Conservation (phyloP, 1,140 invertebrate genomes). For the Ceratina japonica region DNA sequence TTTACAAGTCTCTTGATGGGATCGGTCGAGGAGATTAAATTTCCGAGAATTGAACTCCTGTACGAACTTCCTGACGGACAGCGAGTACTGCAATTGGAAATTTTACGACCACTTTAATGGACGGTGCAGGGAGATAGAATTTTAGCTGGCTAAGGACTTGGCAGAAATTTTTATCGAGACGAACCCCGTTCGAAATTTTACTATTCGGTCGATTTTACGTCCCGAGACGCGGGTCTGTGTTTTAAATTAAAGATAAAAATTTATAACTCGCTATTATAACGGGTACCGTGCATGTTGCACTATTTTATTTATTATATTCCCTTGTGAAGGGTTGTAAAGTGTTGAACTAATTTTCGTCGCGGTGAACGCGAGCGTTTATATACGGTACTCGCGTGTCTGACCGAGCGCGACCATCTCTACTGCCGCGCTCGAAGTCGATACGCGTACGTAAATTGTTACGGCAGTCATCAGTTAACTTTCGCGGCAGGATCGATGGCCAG, state of each 20-base stretch:
- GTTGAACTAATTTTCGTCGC: too few species aligned
- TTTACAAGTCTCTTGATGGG: not conserved
- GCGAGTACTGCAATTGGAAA: not conserved
- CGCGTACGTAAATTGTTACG: not conserved
- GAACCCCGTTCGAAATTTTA: not conserved
- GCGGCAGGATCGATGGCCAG: not conserved
- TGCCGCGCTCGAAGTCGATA: not conserved
- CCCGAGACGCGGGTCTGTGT: too few species aligned
- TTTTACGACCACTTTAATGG: conserved; percentile 12
- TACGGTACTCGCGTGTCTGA: conserved; percentile 4
- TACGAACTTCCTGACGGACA: not conserved
- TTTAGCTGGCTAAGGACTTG: not conserved
- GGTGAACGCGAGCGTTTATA: too few species aligned
- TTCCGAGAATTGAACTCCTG: not conserved
- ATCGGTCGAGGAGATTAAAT: not conserved
- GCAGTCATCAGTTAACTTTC: not conserved
- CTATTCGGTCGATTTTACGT: not conserved
- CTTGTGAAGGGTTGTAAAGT: too few species aligned
- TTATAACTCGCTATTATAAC: not conserved
- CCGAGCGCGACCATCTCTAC: not conserved
- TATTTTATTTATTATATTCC: not conserved
- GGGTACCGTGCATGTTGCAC: too few species aligned
- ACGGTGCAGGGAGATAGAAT: not conserved
- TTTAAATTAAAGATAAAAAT: not conserved
- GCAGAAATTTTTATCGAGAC: not conserved